Percentiles rank a stretch among this genome's conserved stretches.
These are phyloP conservation scores for Danio aesculapii DNA, from an alignment of 2,797 vertebrate species.

Conservation along the genomic window DNA sequence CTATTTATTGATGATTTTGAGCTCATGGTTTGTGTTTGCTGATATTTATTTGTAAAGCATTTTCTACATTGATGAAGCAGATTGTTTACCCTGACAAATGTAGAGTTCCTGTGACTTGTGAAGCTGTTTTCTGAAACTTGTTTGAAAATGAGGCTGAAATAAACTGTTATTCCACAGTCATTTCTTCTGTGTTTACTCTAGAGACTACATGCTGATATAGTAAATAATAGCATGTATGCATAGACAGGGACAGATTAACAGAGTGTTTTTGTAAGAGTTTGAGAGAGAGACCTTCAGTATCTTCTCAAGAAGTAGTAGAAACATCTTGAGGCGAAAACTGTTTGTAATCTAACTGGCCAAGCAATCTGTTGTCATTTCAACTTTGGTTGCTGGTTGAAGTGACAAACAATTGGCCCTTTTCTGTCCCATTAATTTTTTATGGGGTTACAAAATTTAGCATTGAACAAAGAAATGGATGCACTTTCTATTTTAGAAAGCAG, in stretches of 20 bases:
- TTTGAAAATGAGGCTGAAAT: constrained; percentile 32
- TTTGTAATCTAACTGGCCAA: constrained; percentile 25
- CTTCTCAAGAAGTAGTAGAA: background rate
- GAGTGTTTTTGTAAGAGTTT: constrained; percentile 6
- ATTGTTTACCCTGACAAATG: background rate
- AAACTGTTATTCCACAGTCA: constrained; percentile 16
- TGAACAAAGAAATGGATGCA: too few species aligned
- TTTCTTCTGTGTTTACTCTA: constrained; percentile 14
- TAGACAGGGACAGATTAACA: background rate
- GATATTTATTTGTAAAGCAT: constrained; percentile 33
- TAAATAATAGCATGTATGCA: background rate
- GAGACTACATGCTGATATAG: background rate
- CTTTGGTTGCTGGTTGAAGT: background rate
- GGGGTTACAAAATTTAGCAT: background rate
- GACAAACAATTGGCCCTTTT: too few species aligned
- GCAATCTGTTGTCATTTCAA: background rate
- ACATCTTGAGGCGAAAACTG: constrained; percentile 1
- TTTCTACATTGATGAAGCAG: constrained; percentile 1
- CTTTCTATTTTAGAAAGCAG: background rate
- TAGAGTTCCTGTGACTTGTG: constrained; percentile 30
- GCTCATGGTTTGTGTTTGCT: constrained; percentile 25
- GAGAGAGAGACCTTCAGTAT: background rate
- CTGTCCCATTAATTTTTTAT: background rate
- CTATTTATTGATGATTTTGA: constrained; percentile 31
- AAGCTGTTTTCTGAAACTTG: constrained; percentile 32